Evolutionary conservation across 2,888 invertebrate species (phyloP), one percentile per base, ranked within the genome.

Genomic region (Cephus pulcher): DNA sequence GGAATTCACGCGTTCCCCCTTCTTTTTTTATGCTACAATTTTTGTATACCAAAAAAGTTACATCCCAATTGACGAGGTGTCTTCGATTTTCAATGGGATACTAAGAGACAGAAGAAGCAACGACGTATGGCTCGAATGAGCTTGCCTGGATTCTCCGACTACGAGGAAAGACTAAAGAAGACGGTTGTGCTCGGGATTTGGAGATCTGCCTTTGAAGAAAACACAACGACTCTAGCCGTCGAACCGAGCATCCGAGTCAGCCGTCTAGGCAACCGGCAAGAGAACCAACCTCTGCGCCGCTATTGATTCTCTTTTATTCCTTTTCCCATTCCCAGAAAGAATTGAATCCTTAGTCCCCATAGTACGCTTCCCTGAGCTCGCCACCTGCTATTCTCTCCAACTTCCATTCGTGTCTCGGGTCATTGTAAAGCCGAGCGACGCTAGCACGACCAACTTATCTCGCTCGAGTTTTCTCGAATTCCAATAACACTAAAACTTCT

Each of bases 341-440:
- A 91, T 90, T 89, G 89, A 90, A 90, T 89, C 87, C 88, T 88
- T 87, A 86, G 84, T 86, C 86, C 83, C 82, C 82, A 69, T 81
- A 81, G 85, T 81, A 81, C 84, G 84, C 82, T 84, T 81, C 81
- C 76, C 81, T 81, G 81, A 81, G 83, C 84, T 84, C 82, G 79
- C 80, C 85, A 82, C 83, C 82, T 86, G 83, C 80, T 81, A 35
- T 74, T 74, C 35, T 74, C 74, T 34, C 23, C 71, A 32, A 34
- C 34, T 34, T 71, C 34, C 71, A 32, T 32, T 71, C 71, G 71
- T 32, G 34, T 34, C 71, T 56, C 56, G 56, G 56, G 56, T 56
- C 56, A 56, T 56, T 56, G 56, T 56, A 56, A 56, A 56, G 56
- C 56, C 56, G 56, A 56, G 56, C 56, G 56, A 56, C 56, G 56